A percentile compares a stretch with the other conserved stretches of the same genome.
Conservation (phyloP, 1,140 invertebrate species). For the Apis florea region DNA sequence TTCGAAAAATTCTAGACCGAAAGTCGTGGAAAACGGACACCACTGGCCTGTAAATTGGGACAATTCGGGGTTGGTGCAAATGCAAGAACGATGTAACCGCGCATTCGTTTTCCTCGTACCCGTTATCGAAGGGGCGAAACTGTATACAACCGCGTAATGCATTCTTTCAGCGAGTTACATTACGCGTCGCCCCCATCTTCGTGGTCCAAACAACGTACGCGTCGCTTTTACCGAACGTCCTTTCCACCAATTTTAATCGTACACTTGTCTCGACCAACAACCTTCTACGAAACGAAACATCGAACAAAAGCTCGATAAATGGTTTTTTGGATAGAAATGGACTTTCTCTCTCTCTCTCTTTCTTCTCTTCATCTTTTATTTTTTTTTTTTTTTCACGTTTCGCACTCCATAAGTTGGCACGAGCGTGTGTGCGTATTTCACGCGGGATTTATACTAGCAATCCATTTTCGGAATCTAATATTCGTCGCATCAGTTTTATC, state of each 20-base stretch:
- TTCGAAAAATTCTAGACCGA: background rate
- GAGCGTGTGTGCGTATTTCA: conserved; percentile 43
- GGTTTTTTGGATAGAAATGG: too few species aligned
- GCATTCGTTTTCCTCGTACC: conserved; percentile 47
- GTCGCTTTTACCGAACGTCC: background rate
- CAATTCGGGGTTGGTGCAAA: conserved; percentile 21
- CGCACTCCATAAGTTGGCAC: conserved; percentile 2
- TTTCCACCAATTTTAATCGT: background rate
- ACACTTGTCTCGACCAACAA: background rate
- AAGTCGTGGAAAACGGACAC: background rate
- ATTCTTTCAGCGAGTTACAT: conserved; percentile 39
- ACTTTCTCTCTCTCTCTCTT: background rate
- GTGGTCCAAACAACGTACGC: conserved; percentile 15
- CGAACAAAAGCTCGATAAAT: too few species aligned
- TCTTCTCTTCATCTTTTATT: background rate
- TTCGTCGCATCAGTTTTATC: conserved; percentile 59
- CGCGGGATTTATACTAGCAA: conserved; percentile 55
- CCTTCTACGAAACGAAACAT: too few species aligned
- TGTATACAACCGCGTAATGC: conserved; percentile 27
- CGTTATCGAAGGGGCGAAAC: background rate
- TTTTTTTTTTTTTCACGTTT: conserved; percentile 2
- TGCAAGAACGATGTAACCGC: conserved; percentile 29
- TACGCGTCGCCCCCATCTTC: background rate
- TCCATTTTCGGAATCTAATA: conserved; percentile 57
- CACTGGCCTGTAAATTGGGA: conserved; percentile 41